Conservation (phyloP, 2,113 vertebrate species). For the Columba livia region DNA sequence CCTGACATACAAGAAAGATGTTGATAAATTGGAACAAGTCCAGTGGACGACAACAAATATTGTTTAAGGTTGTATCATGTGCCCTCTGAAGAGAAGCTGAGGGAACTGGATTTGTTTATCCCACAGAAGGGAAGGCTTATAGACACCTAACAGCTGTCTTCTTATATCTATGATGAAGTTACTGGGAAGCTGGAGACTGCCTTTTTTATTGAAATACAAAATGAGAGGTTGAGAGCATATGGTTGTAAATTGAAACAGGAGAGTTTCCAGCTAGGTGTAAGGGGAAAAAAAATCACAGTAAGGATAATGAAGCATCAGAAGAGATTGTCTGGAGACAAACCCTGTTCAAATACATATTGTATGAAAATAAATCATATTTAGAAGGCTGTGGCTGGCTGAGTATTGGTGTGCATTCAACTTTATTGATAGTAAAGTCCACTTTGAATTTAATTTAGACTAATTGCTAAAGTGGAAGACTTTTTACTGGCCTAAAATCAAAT, state of each 20-base stretch:
- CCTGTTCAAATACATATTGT: not conserved
- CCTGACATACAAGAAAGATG: not conserved
- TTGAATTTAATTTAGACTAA: not conserved
- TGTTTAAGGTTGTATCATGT: not conserved
- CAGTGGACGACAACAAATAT: not conserved
- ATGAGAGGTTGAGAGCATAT: not conserved
- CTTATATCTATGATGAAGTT: rapidly evolving
- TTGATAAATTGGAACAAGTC: not conserved
- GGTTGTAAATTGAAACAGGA: not conserved
- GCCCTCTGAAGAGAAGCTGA: not conserved
- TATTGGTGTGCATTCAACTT: not conserved
- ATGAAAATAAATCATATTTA: not conserved
- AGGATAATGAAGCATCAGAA: not conserved
- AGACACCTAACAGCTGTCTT: not conserved
- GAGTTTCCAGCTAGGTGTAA: not conserved
- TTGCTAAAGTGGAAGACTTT: not conserved
- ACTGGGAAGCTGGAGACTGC: not conserved
- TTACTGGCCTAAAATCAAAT: not conserved
- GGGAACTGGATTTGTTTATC: not conserved
- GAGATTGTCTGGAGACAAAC: not conserved
- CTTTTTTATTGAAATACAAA: not conserved
- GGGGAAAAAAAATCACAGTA: not conserved
- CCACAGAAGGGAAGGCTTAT: not conserved
- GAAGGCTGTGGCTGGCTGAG: not conserved
- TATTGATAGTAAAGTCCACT: not conserved